Evolutionary conservation across 1,140 invertebrate species (phyloP).

Genomic region (Musca vetustissima): DNA sequence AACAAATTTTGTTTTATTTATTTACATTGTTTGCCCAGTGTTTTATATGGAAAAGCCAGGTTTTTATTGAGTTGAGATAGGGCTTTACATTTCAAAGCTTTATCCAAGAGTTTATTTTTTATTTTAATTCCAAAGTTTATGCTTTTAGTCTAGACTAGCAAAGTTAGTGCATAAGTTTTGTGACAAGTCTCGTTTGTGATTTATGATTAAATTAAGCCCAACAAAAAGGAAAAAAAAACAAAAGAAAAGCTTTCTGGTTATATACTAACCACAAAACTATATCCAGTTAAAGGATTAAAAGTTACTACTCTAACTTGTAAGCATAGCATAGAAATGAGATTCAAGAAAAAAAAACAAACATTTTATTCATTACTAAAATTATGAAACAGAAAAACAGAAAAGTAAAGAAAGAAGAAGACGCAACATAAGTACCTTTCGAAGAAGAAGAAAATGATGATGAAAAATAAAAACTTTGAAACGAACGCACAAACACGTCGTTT

Average conservation of each 20-base stretch:
- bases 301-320: background rate
- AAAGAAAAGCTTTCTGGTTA: too few relatives aligned
- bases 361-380: conserved; percentile 1
- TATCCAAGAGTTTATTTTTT: too few relatives aligned
- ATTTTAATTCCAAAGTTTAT: too few relatives aligned
- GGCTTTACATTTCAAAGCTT: too few relatives aligned
- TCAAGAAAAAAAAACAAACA: background rate
- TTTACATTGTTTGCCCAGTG: too few relatives aligned
- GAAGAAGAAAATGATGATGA: background rate
- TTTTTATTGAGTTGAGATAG: too few relatives aligned
- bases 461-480: background rate
- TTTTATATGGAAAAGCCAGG: too few relatives aligned
- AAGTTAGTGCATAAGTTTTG: background rate
- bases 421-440: conserved; percentile 16
- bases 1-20: too few relatives aligned
- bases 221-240: too few relatives aligned
- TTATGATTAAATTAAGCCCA: background rate
- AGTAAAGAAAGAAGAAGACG: conserved; percentile 5
- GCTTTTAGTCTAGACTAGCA: too few relatives aligned
- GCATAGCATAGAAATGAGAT: background rate
- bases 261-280: too few relatives aligned
- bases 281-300: background rate
- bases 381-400: background rate
- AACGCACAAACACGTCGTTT: background rate
- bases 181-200: background rate